phyloP scores from a whole-genome alignment of 2,113 vertebrate genomes.

The Ploceus nigricollis region DNA sequence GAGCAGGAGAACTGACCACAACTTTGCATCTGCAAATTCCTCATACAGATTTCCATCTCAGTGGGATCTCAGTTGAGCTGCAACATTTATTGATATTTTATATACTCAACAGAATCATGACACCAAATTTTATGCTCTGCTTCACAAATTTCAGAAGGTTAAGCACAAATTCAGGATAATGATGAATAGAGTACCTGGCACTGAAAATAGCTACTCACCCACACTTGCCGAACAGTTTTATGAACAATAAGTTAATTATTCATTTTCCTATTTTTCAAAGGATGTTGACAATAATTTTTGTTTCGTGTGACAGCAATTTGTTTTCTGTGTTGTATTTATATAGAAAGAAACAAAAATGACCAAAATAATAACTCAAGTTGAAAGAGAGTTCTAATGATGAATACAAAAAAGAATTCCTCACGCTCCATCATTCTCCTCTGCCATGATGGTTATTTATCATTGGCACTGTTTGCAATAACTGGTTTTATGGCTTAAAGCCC shows the following conservation, averaged over 20 bases:
- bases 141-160: not conserved
- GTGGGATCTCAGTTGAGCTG: not conserved
- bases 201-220: not conserved
- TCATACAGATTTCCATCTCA: not conserved
- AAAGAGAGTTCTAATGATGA: not conserved
- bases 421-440: not conserved
- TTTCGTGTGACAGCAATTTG: not conserved
- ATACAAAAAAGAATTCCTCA: not conserved
- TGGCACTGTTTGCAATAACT: not conserved
- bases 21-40: not conserved
- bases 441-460: not conserved
- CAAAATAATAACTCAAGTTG: not conserved
- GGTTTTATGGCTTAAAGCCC: not conserved
- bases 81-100: not conserved
- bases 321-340: not conserved
- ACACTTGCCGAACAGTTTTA: not conserved
- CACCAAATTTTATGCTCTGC: not conserved
- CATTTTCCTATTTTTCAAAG: not conserved
- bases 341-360: not conserved
- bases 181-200: not conserved
- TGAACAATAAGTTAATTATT: not conserved
- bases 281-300: not conserved
- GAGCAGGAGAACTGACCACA: not conserved
- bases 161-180: not conserved
- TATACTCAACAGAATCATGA: not conserved